Conservation (phyloP, 2,888 invertebrate genomes). For the Eutolmus rufibarbis region DNA sequence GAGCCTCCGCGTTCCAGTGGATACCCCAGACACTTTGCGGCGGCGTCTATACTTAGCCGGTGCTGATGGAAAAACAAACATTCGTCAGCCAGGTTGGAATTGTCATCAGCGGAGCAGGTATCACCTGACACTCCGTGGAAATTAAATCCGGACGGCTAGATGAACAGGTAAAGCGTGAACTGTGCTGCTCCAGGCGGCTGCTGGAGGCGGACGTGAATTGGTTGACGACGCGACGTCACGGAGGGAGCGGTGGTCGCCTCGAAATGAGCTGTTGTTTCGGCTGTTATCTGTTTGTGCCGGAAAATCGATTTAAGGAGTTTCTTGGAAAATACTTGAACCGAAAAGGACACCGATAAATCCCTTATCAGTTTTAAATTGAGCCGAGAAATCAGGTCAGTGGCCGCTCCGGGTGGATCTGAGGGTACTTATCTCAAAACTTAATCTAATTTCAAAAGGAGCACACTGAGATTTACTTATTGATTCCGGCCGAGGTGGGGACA, state of each 20-base stretch:
- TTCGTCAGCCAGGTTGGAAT: neutral
- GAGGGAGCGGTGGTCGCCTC: neutral
- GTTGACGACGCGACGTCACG: no score
- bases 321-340: neutral
- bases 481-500: neutral
- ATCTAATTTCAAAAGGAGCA: neutral
- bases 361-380: conserved; percentile 19
- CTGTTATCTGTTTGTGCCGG: neutral
- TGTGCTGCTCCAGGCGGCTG: neutral
- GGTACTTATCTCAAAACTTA: neutral
- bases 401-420: neutral
- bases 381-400: conserved; percentile 5
- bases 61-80: neutral
- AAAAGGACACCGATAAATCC: conserved; percentile 21
- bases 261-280: neutral
- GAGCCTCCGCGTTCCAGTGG: neutral
- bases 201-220: neutral
- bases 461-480: neutral
- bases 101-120: neutral
- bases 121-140: neutral
- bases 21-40: neutral
- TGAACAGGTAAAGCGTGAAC: neutral
- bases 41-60: neutral
- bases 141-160: neutral
- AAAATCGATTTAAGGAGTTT: conserved; percentile 3